Evolutionary conservation across 2,797 vertebrate genomes (phyloP).

Genomic region (Karalla daura): DNA sequence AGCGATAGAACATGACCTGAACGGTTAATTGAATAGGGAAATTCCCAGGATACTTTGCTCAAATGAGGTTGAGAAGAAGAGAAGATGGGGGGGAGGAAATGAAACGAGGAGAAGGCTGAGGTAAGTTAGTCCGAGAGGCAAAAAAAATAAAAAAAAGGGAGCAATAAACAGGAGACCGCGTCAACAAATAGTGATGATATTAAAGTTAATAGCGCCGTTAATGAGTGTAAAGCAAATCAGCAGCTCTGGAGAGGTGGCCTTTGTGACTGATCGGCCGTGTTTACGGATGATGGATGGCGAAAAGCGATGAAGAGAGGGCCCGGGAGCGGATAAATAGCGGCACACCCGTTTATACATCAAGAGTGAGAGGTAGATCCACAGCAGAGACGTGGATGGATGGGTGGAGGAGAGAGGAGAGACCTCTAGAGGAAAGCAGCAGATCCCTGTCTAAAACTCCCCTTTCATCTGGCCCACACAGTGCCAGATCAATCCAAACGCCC

Average conservation of each 20-base stretch:
- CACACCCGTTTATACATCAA: conserved; percentile 45
- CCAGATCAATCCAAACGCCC: conserved; percentile 75
- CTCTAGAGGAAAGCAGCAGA: conserved; percentile 69
- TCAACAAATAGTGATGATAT: conserved; percentile 11
- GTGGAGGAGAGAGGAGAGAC: conserved; percentile 61
- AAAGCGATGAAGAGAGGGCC: not conserved
- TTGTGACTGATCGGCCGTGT: not conserved
- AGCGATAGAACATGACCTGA: conserved; percentile 72
- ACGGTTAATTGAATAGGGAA: conserved; percentile 71
- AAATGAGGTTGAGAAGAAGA: conserved; percentile 61
- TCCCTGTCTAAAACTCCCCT: conserved; percentile 66
- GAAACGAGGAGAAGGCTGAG: conserved; percentile 9
- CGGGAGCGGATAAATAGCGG: conserved; percentile 42
- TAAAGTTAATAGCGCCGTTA: conserved; percentile 20
- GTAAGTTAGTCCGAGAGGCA: conserved; percentile 13
- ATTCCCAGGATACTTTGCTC: conserved; percentile 70
- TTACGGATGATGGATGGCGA: conserved; percentile 23
- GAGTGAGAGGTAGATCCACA: conserved; percentile 58
- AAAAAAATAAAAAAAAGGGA: no score
- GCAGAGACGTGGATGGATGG: conserved; percentile 59
- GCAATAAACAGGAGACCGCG: conserved; percentile 22
- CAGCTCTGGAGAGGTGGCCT: conserved; percentile 14
- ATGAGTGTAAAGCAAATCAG: conserved; percentile 30
- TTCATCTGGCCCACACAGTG: conserved; percentile 80
- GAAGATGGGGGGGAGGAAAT: not conserved